Conservation (phyloP, 1,140 invertebrate genomes). For the Leptopilina clavipes region DNA sequence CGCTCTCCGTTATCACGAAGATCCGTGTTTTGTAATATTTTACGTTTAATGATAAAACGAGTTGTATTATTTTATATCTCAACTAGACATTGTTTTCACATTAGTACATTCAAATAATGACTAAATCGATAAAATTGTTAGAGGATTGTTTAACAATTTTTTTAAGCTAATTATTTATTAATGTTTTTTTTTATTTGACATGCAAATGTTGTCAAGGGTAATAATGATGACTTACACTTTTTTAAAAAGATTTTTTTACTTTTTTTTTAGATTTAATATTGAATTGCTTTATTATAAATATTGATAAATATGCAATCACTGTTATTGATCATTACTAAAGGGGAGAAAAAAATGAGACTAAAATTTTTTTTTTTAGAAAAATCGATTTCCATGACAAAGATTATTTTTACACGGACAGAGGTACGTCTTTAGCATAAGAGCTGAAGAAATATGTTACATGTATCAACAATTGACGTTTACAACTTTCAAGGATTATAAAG, state of each 20-base stretch:
- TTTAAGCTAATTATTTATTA: neutral
- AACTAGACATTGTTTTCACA: neutral
- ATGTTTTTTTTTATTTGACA: too few relatives aligned
- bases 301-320: too few relatives aligned
- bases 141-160: neutral
- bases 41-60: constrained; percentile 10
- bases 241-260: too few relatives aligned
- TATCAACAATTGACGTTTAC: constrained; percentile 20
- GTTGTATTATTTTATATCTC: constrained; percentile 9
- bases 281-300: too few relatives aligned
- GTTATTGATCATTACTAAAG: too few relatives aligned
- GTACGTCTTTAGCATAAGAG: constrained; percentile 15
- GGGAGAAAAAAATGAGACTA: neutral
- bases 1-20: neutral
- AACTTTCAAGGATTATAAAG: constrained; percentile 25
- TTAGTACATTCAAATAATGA: neutral
- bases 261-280: too few relatives aligned
- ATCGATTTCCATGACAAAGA: constrained; percentile 9
- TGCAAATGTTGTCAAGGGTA: too few relatives aligned
- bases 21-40: neutral
- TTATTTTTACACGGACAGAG: neutral
- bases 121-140: neutral
- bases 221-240: too few relatives aligned
- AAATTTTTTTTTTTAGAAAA: neutral
- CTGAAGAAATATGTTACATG: constrained; percentile 6